These are phyloP conservation scores for Synanceia verrucosa DNA, from an alignment of 2,797 vertebrate species.

Conservation along the genomic window DNA sequence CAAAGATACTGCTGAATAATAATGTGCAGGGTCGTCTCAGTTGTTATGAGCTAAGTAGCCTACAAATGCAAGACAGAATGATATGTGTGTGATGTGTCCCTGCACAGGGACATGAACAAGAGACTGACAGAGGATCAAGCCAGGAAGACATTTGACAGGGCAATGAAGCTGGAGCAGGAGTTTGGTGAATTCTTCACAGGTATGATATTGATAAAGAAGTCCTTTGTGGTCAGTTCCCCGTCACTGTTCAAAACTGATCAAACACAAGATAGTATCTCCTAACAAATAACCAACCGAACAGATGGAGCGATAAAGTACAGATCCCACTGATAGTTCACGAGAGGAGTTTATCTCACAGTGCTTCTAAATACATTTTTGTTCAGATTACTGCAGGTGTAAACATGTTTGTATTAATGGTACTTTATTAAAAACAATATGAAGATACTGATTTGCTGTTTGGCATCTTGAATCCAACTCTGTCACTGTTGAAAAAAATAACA, in stretches of 20 bases:
- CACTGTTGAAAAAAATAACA: no score
- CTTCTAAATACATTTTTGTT: background rate
- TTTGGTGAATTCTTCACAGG: slow-evolving; percentile 99
- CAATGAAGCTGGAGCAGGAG: slow-evolving; percentile 97
- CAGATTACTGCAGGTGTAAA: background rate
- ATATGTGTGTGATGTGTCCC: background rate
- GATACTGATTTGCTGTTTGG: background rate
- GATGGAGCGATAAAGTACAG: no score
- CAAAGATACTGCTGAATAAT: background rate
- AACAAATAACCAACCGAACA: no score
- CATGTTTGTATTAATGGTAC: background rate
- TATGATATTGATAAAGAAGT: slow-evolving; percentile 58
- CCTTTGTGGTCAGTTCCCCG: background rate
- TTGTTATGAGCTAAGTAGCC: background rate
- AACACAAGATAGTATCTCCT: background rate
- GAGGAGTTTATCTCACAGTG: background rate
- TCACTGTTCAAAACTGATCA: background rate
- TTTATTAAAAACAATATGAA: background rate
- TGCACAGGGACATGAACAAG: slow-evolving; percentile 95
- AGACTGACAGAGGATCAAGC: slow-evolving; percentile 97
- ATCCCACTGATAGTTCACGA: no score
- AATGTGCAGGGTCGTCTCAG: background rate
- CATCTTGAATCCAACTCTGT: no score
- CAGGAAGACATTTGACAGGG: slow-evolving; percentile 94
- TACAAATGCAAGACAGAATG: background rate